phyloP scores from a whole-genome alignment of 2,888 invertebrate genomes.

The Blastobasis lacticolella region DNA sequence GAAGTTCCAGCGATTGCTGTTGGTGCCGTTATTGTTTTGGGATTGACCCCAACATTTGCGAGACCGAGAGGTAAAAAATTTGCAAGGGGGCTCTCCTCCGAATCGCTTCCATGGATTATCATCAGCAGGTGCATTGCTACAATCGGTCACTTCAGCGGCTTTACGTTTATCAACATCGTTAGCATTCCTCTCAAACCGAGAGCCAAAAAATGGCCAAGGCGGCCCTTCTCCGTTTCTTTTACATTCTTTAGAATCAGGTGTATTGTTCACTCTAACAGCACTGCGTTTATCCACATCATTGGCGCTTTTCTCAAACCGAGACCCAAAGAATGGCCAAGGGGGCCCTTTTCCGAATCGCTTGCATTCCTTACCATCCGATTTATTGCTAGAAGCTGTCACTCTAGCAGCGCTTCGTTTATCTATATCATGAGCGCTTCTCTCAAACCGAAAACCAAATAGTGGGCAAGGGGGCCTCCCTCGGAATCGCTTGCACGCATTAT shows the following conservation, averaged over 20 bases:
- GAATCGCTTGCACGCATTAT: too few species aligned
- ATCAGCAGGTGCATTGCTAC: conserved; percentile 8
- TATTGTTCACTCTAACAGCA: conserved; percentile 7
- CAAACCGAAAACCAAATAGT: too few species aligned
- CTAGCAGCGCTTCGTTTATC: too few species aligned
- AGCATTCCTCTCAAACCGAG: too few species aligned
- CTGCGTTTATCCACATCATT: too few species aligned
- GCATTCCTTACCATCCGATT: conserved; percentile 35
- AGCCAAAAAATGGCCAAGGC: conserved; percentile 41
- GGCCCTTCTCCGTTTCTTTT: conserved; percentile 20
- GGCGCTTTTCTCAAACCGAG: too few species aligned
- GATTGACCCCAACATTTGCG: conserved; percentile 37
- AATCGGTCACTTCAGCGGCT: too few species aligned
- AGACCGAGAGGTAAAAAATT: conserved; percentile 35
- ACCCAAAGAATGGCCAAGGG: too few species aligned
- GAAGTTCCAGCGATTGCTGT: conserved; percentile 56
- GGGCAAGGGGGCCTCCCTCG: too few species aligned
- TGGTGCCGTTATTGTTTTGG: conserved; percentile 39
- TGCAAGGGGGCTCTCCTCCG: conserved; percentile 24
- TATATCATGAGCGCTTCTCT: too few species aligned
- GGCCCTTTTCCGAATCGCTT: too few species aligned
- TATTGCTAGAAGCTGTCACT: conserved; percentile 7
- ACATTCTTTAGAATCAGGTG: conserved; percentile 37
- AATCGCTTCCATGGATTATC: conserved; percentile 39
- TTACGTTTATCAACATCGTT: too few species aligned